A percentile compares a stretch with the other conserved stretches of the same genome.
Conservation (phyloP, 2,888 invertebrate species). For the Torymus aiolomorphi region DNA sequence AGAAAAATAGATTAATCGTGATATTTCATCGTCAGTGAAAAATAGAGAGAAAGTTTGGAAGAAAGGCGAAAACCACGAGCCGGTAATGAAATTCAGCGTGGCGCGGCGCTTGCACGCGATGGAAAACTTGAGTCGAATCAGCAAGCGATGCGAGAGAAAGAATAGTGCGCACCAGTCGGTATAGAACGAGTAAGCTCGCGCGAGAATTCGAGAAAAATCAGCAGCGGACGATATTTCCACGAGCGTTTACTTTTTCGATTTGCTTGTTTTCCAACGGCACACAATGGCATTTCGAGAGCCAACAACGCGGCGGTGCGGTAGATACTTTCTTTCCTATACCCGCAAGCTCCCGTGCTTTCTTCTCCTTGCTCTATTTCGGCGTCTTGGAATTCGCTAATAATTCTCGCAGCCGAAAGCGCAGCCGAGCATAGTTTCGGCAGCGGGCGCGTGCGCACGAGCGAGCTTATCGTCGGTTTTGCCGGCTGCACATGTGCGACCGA, state of each 20-base stretch:
- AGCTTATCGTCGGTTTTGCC: slow-evolving; percentile 53
- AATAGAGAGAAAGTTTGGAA: neutral
- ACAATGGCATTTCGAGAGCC: neutral
- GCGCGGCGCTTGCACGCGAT: neutral
- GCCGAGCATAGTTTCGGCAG: slow-evolving; percentile 1
- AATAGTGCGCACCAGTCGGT: neutral
- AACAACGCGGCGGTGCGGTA: neutral
- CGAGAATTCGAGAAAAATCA: slow-evolving; percentile 23
- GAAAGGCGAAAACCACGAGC: neutral
- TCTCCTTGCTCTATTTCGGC: slow-evolving; percentile 53
- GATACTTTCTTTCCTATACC: slow-evolving; percentile 24
- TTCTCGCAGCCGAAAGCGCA: slow-evolving; percentile 52
- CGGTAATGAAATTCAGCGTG: slow-evolving; percentile 30
- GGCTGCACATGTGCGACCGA: slow-evolving; percentile 65
- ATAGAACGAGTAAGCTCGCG: neutral
- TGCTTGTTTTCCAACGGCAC: slow-evolving; percentile 39
- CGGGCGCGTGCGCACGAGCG: slow-evolving; percentile 32
- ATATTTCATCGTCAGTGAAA: slow-evolving; percentile 2
- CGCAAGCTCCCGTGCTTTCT: neutral
- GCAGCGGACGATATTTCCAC: slow-evolving; percentile 24
- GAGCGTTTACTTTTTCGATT: slow-evolving; percentile 24
- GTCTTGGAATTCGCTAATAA: slow-evolving; percentile 62
- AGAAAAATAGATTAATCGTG: slow-evolving; percentile 14
- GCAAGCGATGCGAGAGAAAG: slow-evolving; percentile 20
- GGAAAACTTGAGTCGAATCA: slow-evolving; percentile 14